A percentile compares a stretch with the other conserved stretches of the same genome.
Evolutionary conservation across 1,140 invertebrate species (phyloP).

Genomic region (Sipha flava): DNA sequence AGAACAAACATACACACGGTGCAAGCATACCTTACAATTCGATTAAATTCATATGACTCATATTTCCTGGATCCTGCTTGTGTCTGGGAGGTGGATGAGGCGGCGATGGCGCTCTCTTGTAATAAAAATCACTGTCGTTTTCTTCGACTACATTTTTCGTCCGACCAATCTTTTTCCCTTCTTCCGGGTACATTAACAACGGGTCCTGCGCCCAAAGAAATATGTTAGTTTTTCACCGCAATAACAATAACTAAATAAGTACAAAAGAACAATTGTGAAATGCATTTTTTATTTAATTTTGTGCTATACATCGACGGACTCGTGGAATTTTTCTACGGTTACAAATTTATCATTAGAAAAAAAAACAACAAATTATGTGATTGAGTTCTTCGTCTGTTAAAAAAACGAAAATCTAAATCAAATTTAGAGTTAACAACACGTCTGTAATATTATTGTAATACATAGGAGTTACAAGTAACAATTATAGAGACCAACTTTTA

Average conservation of each 20-base stretch:
- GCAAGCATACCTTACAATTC: background rate
- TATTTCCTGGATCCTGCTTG: background rate
- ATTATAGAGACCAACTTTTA: background rate
- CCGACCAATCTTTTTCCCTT: slow-evolving; percentile 1
- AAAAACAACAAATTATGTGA: no score
- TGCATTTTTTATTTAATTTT: no score
- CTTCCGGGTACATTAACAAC: slow-evolving; percentile 8
- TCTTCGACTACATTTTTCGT: background rate
- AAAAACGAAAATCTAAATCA: no score
- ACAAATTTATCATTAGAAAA: no score
- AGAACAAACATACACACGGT: background rate
- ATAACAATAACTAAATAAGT: no score
- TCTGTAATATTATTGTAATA: no score
- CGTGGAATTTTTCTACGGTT: no score
- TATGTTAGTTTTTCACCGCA: background rate
- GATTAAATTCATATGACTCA: background rate
- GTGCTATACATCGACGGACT: no score
- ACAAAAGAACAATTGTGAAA: no score
- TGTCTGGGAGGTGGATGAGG: slow-evolving; percentile 10
- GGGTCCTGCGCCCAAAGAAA: background rate
- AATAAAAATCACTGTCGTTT: background rate
- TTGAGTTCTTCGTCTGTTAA: no score
- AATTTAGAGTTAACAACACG: no score
- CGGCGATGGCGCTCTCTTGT: no score
- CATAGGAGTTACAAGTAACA: background rate